These are phyloP conservation scores for Chaetophractus vellerosus DNA, from an alignment of 2,797 vertebrate species.

Conservation along the genomic window DNA sequence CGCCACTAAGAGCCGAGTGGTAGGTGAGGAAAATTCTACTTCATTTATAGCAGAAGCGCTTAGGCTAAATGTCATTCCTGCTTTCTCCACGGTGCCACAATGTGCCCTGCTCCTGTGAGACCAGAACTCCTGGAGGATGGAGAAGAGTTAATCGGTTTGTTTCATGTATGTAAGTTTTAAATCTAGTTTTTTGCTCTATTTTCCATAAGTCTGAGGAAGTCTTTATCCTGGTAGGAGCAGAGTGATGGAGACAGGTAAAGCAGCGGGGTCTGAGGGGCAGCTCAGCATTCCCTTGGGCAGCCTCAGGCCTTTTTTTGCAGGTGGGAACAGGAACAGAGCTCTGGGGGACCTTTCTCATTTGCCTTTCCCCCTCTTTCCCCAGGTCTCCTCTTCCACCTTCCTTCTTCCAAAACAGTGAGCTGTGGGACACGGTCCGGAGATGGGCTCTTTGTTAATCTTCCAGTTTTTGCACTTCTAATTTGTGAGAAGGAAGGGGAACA, in stretches of 20 bases:
- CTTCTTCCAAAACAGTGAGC: neutral
- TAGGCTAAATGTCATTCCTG: neutral
- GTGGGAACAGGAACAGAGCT: neutral
- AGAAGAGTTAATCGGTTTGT: neutral
- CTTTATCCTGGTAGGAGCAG: neutral
- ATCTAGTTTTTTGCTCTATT: neutral
- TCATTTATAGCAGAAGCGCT: neutral
- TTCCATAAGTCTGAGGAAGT: neutral
- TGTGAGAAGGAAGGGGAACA: neutral
- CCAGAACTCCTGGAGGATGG: neutral
- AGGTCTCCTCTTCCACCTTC: neutral
- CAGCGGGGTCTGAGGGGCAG: neutral
- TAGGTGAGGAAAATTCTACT: neutral
- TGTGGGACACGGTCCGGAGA: neutral
- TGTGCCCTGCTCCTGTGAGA: fast-evolving
- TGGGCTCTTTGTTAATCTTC: neutral
- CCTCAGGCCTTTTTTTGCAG: neutral
- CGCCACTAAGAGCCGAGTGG: neutral
- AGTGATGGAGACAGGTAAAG: neutral
- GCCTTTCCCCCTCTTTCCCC: neutral
- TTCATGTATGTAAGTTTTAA: conserved; percentile 1
- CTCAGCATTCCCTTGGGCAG: neutral
- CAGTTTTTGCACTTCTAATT: neutral
- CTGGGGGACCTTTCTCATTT: neutral
- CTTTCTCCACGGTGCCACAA: neutral